Conservation (phyloP, 1,140 invertebrate species). For the Steinernema khuongi region DNA sequence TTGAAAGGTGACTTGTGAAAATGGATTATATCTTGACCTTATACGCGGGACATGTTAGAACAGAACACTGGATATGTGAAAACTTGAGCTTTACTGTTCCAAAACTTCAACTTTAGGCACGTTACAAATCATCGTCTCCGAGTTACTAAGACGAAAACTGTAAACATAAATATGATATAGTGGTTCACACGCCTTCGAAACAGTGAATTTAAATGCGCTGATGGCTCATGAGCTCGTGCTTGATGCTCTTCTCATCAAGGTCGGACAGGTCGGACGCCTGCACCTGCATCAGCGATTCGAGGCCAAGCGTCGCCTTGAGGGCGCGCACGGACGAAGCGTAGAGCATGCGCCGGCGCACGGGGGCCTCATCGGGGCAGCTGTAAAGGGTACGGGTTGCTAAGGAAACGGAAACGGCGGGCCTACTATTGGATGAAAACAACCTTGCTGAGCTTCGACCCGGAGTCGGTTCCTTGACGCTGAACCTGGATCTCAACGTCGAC, state of each 20-base stretch:
- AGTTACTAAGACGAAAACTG: too few species aligned
- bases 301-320: conserved; percentile 55
- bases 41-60: too few species aligned
- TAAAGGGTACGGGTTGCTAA: conserved; percentile 28
- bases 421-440: conserved; percentile 58
- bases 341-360: conserved; percentile 57
- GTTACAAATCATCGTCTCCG: too few species aligned
- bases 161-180: not conserved
- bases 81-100: not conserved
- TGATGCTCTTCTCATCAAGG: conserved; percentile 57
- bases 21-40: too few species aligned
- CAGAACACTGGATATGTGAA: too few species aligned
- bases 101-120: too few species aligned
- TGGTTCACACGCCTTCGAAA: not conserved
- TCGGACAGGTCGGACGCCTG: conserved; percentile 58
- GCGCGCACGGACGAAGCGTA: conserved; percentile 59
- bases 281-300: conserved; percentile 58
- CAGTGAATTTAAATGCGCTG: conserved; percentile 45
- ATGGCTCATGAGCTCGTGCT: conserved; percentile 54
- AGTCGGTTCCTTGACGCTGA: conserved; percentile 55
- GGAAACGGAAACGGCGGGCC: conserved; percentile 25
- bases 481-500: conserved; percentile 55
- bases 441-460: conserved; percentile 47
- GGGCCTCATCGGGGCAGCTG: conserved; percentile 58
- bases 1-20: too few species aligned